Conservation (phyloP, 2,113 vertebrate genomes). For the Phyllostomus hastatus region DNA sequence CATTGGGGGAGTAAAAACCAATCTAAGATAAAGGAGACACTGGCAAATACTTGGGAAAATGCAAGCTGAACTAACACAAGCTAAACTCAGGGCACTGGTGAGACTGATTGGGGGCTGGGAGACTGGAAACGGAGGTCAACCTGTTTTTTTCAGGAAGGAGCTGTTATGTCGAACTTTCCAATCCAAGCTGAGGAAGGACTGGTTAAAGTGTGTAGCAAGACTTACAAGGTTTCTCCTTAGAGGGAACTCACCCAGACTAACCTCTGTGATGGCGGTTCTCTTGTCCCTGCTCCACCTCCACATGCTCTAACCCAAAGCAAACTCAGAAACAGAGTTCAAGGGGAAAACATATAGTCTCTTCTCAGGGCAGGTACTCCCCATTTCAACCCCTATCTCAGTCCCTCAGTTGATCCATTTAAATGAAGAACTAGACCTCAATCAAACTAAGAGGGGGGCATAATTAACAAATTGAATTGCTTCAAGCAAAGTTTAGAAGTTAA, state of each 20-base stretch:
- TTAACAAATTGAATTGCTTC: constrained; percentile 3
- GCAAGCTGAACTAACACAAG: not conserved
- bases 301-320: not conserved
- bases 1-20: not conserved
- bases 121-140: not conserved
- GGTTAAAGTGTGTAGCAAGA: not conserved
- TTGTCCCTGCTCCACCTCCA: not conserved
- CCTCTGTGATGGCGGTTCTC: not conserved
- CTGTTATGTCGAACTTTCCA: not conserved
- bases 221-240: not conserved
- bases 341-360: not conserved
- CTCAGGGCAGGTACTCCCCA: not conserved
- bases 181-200: not conserved
- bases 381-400: not conserved
- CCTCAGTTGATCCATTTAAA: not conserved
- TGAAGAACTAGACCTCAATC: not conserved
- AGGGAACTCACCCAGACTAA: constrained; percentile 13
- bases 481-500: constrained; percentile 30
- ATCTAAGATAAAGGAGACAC: constrained; percentile 28
- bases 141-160: not conserved
- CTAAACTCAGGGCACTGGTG: not conserved
- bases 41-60: not conserved
- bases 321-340: not conserved
- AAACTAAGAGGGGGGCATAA: not conserved
- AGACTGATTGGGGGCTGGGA: not conserved